Conservation (phyloP, 2,888 invertebrate species). For the Polyploca ridens region DNA sequence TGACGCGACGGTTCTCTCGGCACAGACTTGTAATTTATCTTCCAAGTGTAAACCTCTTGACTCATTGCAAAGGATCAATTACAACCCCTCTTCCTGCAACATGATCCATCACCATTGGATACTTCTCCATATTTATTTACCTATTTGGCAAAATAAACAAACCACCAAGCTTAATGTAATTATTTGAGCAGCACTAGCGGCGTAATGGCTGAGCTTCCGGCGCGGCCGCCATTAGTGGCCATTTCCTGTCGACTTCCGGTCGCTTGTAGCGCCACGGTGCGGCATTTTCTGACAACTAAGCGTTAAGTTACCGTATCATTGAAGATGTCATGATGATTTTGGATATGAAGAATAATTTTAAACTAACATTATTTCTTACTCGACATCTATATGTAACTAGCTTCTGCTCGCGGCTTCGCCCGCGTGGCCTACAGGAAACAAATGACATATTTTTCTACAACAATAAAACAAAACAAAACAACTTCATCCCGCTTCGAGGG, state of each 20-base stretch:
- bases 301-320: conserved; percentile 22
- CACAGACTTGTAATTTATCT: neutral
- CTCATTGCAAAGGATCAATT: neutral
- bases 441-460: no score
- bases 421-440: no score
- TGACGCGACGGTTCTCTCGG: no score
- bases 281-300: conserved; percentile 39
- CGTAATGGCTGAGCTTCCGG: conserved; percentile 79
- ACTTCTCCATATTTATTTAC: conserved; percentile 26
- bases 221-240: conserved; percentile 79
- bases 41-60: neutral
- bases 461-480: no score
- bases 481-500: no score
- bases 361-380: no score
- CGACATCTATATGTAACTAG: no score
- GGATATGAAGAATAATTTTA: no score
- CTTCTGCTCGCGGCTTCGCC: no score
- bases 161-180: conserved; percentile 61
- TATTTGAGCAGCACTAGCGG: conserved; percentile 78
- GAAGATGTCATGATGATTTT: conserved; percentile 29
- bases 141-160: conserved; percentile 53
- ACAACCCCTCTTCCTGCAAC: conserved; percentile 12
- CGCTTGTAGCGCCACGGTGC: conserved; percentile 54
- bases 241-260: conserved; percentile 79
- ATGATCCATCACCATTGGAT: conserved; percentile 27